Evolutionary conservation across 1,140 invertebrate genomes (phyloP).

Genomic region (Arion vulgaris): DNA sequence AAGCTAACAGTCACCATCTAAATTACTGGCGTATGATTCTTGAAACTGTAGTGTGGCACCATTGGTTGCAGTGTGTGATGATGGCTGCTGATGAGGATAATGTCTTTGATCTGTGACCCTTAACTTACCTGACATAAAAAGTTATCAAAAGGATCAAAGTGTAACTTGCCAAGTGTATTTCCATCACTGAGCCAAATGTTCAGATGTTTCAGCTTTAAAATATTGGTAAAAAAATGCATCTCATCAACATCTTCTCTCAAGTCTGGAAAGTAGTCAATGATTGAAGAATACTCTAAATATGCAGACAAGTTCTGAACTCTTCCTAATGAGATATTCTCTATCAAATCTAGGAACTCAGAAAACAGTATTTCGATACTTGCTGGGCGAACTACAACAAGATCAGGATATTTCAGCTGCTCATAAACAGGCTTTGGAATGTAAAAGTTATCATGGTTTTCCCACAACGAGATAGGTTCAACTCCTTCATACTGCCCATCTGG

Average conservation of each 20-base stretch:
- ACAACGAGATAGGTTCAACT: conserved; percentile 58
- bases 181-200: conserved; percentile 72
- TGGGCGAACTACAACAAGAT: conserved; percentile 68
- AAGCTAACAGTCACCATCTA: no score
- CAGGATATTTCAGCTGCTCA: conserved; percentile 59
- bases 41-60: no score
- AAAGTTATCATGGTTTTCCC: conserved; percentile 58
- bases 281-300: conserved; percentile 69
- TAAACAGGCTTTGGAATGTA: conserved; percentile 57
- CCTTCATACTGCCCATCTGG: conserved; percentile 68
- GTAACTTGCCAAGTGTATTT: conserved; percentile 67
- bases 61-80: no score
- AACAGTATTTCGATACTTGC: conserved; percentile 63
- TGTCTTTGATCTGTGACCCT: background rate
- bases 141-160: conserved; percentile 71
- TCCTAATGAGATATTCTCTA: conserved; percentile 55
- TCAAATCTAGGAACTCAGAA: conserved; percentile 64
- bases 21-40: no score
- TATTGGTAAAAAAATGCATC: conserved; percentile 55
- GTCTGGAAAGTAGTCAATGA: conserved; percentile 63
- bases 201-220: conserved; percentile 54
- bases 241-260: conserved; percentile 61
- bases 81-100: background rate
- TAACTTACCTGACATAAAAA: conserved; percentile 66
- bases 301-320: conserved; percentile 59